Evolutionary conservation across 1,140 invertebrate species (phyloP).

Genomic region (Dendrolimus punctatus): DNA sequence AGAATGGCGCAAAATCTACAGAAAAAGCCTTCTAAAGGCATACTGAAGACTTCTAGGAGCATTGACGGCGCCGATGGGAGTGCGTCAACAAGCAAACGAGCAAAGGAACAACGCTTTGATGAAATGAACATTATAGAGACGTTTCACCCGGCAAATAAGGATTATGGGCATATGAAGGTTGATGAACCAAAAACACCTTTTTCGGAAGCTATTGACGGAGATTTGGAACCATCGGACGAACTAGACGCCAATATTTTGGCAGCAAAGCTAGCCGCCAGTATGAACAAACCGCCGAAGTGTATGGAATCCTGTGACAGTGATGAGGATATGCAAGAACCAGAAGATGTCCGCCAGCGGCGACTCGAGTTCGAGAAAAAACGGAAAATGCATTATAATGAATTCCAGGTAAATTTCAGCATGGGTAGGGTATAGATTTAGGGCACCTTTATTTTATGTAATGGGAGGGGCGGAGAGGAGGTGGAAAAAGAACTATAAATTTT

Average conservation of each 20-base stretch:
- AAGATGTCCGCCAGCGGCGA: constrained; percentile 77
- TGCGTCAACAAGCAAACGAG: constrained; percentile 72
- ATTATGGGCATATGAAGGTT: constrained; percentile 99
- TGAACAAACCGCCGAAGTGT: constrained; percentile 62
- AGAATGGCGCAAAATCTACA: constrained; percentile 68
- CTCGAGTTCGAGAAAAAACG: constrained; percentile 92
- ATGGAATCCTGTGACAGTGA: constrained; percentile 70
- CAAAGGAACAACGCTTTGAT: constrained; percentile 95
- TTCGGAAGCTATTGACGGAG: constrained; percentile 78
- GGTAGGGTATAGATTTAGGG: constrained; percentile 10
- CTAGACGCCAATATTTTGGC: constrained; percentile 85
- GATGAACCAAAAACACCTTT: constrained; percentile 99
- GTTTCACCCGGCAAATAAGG: constrained; percentile 97
- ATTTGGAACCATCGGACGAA: constrained; percentile 80
- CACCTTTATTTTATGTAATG: constrained; percentile 1
- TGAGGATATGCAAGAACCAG: constrained; percentile 75
- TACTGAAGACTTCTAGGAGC: constrained; percentile 92
- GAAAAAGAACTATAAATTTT: too few relatives aligned
- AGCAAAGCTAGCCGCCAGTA: constrained; percentile 77
- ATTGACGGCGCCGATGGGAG: constrained; percentile 67
- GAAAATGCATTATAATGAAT: constrained; percentile 98
- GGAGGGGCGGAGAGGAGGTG: not conserved
- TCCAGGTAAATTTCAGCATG: constrained; percentile 72
- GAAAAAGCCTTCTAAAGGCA: constrained; percentile 91
- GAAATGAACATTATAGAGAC: constrained; percentile 99